Evolutionary conservation across 2,888 invertebrate genomes (phyloP).

Genomic region (Chrysopilus asiliformis): DNA sequence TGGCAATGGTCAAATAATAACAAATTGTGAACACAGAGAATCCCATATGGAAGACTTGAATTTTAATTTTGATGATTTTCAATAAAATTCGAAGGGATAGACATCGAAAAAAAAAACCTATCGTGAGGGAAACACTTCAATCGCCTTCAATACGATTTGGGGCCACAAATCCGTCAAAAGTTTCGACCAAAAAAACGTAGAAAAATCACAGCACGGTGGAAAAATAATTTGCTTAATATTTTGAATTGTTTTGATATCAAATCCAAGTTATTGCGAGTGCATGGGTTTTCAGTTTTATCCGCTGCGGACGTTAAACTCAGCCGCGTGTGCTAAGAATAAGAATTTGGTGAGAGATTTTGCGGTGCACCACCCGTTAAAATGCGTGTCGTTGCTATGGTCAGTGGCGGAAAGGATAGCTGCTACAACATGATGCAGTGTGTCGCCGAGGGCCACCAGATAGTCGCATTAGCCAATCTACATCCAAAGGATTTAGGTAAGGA

Average conservation of each 20-base stretch:
- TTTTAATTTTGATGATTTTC: too few species aligned
- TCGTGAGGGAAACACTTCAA: too few species aligned
- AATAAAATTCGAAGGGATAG: too few species aligned
- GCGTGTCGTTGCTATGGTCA: constrained; percentile 80
- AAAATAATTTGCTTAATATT: not conserved
- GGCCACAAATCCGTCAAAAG: too few species aligned
- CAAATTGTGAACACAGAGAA: too few species aligned
- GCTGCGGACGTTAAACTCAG: constrained; percentile 1
- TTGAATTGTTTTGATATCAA: not conserved
- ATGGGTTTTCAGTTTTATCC: constrained; percentile 2
- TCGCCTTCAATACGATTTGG: too few species aligned
- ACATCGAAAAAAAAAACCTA: too few species aligned
- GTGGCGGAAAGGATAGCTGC: constrained; percentile 99
- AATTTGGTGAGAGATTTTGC: too few species aligned
- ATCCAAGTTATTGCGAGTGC: not conserved
- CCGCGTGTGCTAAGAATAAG: constrained; percentile 1
- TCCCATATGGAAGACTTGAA: too few species aligned
- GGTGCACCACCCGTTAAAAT: constrained; percentile 43
- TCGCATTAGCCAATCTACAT: constrained; percentile 90
- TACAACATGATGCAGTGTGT: constrained; percentile 98
- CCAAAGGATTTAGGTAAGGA: constrained; percentile 63
- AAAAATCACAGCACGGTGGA: too few species aligned
- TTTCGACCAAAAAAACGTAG: too few species aligned
- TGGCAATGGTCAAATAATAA: too few species aligned
- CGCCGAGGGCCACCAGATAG: constrained; percentile 82